Conservation (phyloP, 2,797 vertebrate species). For the Acanthopagrus latus region DNA sequence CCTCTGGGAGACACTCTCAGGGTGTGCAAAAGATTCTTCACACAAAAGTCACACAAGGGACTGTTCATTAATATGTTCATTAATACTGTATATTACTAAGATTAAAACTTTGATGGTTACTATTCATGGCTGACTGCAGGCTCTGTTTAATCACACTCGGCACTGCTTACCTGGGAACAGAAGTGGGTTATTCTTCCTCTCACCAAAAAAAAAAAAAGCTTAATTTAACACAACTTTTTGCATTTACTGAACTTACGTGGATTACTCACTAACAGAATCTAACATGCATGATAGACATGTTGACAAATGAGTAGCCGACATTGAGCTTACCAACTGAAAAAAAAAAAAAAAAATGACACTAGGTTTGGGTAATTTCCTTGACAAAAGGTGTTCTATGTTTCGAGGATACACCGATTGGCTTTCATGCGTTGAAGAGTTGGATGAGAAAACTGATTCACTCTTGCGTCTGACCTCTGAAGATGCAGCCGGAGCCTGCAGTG, state of each 20-base stretch:
- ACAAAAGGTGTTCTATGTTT: no score
- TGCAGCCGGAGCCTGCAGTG: no score
- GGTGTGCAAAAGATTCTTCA: constrained; percentile 44
- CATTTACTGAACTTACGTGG: background rate
- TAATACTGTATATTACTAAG: constrained; percentile 22
- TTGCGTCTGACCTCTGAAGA: no score
- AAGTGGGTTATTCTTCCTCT: constrained; percentile 3
- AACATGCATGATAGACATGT: background rate
- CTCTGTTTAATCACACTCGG: background rate
- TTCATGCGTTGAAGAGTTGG: no score
- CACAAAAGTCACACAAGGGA: constrained; percentile 20
- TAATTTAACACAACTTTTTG: background rate
- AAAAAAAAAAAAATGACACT: background rate
- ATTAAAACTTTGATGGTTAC: constrained; percentile 13
- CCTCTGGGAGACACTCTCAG: constrained; percentile 31
- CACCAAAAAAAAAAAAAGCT: background rate
- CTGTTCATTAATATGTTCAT: constrained; percentile 33
- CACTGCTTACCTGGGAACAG: background rate
- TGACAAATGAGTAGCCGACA: background rate
- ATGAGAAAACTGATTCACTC: no score
- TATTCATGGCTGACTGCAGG: constrained; percentile 22
- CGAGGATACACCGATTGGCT: no score
- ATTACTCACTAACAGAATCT: background rate
- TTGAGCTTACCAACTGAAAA: background rate
- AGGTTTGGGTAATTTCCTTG: no score